Evolutionary conservation across 2,888 invertebrate species (phyloP).

Genomic region (Acanthosepion esculentum): DNA sequence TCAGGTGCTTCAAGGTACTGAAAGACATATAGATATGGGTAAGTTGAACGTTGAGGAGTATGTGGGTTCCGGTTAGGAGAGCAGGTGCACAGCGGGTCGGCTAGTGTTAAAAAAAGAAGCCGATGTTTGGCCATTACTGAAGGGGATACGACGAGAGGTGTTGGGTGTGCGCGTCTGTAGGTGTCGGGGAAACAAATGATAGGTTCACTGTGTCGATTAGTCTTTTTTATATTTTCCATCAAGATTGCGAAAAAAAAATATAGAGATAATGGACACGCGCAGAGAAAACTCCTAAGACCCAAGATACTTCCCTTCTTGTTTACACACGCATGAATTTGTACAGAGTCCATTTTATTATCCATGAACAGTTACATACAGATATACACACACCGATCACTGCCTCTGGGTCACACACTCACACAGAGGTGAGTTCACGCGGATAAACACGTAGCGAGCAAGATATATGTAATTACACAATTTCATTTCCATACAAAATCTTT

Average conservation of each 20-base stretch:
- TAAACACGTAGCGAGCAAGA: no score
- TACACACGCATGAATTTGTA: no score
- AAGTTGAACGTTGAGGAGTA: neutral
- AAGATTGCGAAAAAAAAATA: neutral
- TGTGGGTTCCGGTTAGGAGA: neutral
- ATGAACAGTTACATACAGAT: no score
- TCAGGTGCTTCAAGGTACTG: neutral
- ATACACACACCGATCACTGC: no score
- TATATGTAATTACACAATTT: no score
- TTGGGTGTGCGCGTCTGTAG: neutral
- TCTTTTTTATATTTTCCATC: neutral
- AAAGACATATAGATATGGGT: neutral
- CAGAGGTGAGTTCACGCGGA: no score
- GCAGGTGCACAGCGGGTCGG: neutral
- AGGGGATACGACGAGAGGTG: neutral
- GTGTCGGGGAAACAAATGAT: neutral
- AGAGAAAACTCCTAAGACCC: no score
- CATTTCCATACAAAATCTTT: no score
- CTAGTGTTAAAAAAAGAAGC: neutral
- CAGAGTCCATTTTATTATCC: no score
- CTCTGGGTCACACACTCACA: no score
- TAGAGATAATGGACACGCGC: no score
- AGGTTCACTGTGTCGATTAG: neutral
- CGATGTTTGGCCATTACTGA: neutral
- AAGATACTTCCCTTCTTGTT: no score